These are phyloP conservation scores for Amniataba percoides DNA, from an alignment of 2,797 vertebrate genomes.

Conservation along the genomic window DNA sequence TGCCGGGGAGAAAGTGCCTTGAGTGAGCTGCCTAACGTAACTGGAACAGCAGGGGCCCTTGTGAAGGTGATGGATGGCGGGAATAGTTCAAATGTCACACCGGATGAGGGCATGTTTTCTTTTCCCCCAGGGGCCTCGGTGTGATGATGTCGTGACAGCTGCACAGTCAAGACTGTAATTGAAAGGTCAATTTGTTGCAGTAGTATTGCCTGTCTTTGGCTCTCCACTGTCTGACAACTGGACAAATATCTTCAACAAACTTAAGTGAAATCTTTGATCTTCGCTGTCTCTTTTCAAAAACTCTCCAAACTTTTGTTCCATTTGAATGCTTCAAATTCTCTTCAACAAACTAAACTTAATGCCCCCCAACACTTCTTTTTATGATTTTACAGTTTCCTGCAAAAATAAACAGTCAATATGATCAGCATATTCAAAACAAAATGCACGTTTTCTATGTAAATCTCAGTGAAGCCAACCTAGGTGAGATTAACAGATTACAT, in stretches of 20 bases:
- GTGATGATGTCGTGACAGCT: conserved; percentile 70
- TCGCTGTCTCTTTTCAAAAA: background rate
- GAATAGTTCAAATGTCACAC: conserved; percentile 55
- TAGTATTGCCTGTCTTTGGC: conserved; percentile 3
- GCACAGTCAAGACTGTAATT: conserved; percentile 26
- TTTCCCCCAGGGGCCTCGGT: conserved; percentile 8
- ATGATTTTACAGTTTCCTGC: background rate
- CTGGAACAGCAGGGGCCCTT: conserved; percentile 35
- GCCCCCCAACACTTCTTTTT: background rate
- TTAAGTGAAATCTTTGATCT: background rate
- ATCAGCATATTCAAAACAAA: background rate
- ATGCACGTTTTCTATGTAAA: background rate
- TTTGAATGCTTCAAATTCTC: background rate
- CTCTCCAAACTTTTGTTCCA: background rate
- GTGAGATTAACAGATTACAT: background rate
- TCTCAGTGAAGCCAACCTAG: background rate
- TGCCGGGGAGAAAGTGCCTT: conserved; percentile 30
- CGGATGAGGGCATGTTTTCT: conserved; percentile 37
- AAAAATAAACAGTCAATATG: background rate
- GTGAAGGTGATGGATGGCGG: conserved; percentile 50
- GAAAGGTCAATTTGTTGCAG: conserved; percentile 48
- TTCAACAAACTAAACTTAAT: background rate
- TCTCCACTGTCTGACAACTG: conserved; percentile 20
- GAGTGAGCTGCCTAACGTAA: conserved; percentile 47
- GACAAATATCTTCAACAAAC: conserved; percentile 18